These are phyloP conservation scores for Agrochola litura DNA, from an alignment of 2,888 invertebrate species.

Conservation along the genomic window DNA sequence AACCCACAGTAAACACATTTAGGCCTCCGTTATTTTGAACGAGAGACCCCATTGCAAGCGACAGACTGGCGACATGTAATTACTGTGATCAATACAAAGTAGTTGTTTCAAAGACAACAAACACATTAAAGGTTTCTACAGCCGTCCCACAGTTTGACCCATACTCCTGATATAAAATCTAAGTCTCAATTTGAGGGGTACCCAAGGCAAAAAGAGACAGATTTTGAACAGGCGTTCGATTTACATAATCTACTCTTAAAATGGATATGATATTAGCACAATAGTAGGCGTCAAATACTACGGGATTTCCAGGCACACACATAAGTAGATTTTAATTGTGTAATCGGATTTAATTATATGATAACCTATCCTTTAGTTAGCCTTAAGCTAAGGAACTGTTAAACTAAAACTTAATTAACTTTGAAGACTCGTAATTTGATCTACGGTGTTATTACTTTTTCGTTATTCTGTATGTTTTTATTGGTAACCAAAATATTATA, in stretches of 20 bases:
- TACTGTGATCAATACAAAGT: conserved; percentile 44
- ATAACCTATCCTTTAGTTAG: conserved; percentile 18
- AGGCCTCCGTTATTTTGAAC: conserved; percentile 41
- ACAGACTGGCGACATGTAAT: conserved; percentile 54
- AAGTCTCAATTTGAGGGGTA: not conserved
- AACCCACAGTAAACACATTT: conserved; percentile 48
- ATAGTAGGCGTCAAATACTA: not conserved
- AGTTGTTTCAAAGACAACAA: conserved; percentile 37
- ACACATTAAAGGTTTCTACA: conserved; percentile 19
- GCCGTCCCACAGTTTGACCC: not conserved
- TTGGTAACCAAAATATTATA: not conserved
- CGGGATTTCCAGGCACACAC: not conserved
- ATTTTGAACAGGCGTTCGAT: conserved; percentile 17
- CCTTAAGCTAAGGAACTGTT: conserved; percentile 9
- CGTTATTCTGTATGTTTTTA: conserved; percentile 3
- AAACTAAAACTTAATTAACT: not conserved
- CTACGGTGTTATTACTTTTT: not conserved
- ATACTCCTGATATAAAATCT: not conserved
- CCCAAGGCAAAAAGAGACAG: conserved; percentile 10
- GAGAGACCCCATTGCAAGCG: conserved; percentile 42
- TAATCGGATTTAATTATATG: conserved; percentile 23
- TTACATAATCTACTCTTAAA: not conserved
- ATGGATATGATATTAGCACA: conserved; percentile 2
- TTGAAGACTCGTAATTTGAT: not conserved
- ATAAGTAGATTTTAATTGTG: conserved; percentile 5